These are phyloP conservation scores for Malaclemys terrapin DNA, from an alignment of 2,113 vertebrate species.

Conservation along the genomic window DNA sequence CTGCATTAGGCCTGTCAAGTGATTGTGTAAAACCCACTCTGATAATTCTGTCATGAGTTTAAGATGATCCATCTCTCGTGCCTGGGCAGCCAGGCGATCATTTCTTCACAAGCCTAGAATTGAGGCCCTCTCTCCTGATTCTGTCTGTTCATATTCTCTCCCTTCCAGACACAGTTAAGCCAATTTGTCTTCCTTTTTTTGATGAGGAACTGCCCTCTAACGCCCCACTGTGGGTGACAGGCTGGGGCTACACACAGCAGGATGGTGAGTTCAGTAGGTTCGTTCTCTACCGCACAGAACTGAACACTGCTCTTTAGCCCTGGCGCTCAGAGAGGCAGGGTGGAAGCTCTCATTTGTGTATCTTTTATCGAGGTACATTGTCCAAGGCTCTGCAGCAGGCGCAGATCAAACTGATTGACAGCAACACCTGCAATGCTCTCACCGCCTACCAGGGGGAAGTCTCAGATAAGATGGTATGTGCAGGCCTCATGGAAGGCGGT, in stretches of 20 bases:
- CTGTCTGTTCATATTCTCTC: not conserved
- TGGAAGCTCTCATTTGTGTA: rapidly evolving
- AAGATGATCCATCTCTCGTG: not conserved
- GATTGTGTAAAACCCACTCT: not conserved
- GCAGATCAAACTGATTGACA: constrained; percentile 77
- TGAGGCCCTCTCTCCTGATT: constrained; percentile 9
- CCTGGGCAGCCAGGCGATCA: not conserved
- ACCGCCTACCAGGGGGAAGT: constrained; percentile 80
- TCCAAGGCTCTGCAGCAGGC: constrained; percentile 87
- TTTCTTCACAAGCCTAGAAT: not conserved
- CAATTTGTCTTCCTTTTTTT: constrained; percentile 90
- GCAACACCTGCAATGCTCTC: constrained; percentile 77
- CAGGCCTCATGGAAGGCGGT: constrained; percentile 81
- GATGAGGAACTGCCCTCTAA: constrained; percentile 69
- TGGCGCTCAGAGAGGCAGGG: no score
- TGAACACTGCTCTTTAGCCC: not conserved
- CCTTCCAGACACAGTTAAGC: constrained; percentile 75
- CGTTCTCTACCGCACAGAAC: not conserved
- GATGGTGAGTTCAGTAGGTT: constrained; percentile 60
- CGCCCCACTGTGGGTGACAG: constrained; percentile 80
- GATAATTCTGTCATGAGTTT: not conserved
- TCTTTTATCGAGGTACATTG: constrained; percentile 74
- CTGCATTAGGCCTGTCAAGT: not conserved
- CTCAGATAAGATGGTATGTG: constrained; percentile 89
- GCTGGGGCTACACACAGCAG: constrained; percentile 89